Evolutionary conservation across 2,113 vertebrate genomes (phyloP).

Genomic region (Pampusana beccarii): DNA sequence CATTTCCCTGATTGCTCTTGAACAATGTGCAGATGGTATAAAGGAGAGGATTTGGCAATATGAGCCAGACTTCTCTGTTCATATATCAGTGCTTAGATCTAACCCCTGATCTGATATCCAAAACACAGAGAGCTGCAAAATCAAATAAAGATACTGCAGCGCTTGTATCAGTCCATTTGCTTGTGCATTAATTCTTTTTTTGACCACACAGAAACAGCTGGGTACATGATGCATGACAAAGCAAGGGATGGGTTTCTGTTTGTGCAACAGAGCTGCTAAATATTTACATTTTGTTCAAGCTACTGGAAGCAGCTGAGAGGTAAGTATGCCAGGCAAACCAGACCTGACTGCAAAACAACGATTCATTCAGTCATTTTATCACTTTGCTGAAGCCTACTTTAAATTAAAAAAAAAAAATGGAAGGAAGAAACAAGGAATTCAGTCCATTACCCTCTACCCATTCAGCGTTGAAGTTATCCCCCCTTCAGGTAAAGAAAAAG

Average conservation of each 20-base stretch:
- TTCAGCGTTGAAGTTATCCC: not conserved
- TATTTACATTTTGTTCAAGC: slow-evolving; percentile 7
- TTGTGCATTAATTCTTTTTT: not conserved
- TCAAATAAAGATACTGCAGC: not conserved
- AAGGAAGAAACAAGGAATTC: not conserved
- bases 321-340: not conserved
- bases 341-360: not conserved
- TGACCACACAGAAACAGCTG: not conserved
- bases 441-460: not conserved
- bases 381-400: not conserved
- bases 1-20: not conserved
- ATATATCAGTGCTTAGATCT: not conserved
- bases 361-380: not conserved
- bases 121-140: not conserved
- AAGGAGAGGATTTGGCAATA: not conserved
- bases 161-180: not conserved
- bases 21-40: not conserved
- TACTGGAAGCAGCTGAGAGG: not conserved
- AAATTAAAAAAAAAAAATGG: not conserved
- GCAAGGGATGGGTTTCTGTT: not conserved
- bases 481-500: not conserved
- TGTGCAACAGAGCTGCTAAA: not conserved
- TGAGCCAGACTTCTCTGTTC: not conserved
- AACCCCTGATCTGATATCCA: not conserved
- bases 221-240: not conserved